A percentile compares a stretch with the other conserved stretches of the same genome.
These are phyloP conservation scores for Sebastes oblongus DNA, from an alignment of 2,797 vertebrate genomes.

Conservation along the genomic window DNA sequence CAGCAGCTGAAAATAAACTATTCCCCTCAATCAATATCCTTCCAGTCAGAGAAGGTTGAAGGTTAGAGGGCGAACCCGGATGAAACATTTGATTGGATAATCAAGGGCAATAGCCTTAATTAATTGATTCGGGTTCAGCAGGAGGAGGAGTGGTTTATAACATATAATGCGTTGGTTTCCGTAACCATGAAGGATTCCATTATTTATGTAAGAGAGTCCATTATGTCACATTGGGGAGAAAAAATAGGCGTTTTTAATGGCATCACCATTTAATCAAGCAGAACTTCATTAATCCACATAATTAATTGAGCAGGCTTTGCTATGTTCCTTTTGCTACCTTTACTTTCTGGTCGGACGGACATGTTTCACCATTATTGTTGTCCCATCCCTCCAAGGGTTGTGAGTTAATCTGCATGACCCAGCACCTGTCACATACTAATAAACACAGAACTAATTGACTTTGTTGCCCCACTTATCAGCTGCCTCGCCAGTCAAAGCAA, in stretches of 20 bases:
- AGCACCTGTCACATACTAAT: conserved; percentile 87
- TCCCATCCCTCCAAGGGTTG: conserved; percentile 84
- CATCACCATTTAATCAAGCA: conserved; percentile 85
- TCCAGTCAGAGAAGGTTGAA: conserved; percentile 69
- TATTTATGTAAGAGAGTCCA: conserved; percentile 82
- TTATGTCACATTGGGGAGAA: conserved; percentile 74
- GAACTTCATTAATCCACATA: conserved; percentile 86
- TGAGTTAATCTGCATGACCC: conserved; percentile 86
- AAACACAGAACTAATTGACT: conserved; percentile 87
- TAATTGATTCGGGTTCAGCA: conserved; percentile 71
- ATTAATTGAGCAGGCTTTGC: conserved; percentile 86
- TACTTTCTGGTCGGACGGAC: conserved; percentile 85
- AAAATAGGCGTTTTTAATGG: conserved; percentile 79
- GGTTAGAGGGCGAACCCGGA: conserved; percentile 76
- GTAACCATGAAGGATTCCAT: conserved; percentile 81
- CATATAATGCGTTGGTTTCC: conserved; percentile 73
- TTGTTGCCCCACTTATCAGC: conserved; percentile 76
- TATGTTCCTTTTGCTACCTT: conserved; percentile 84
- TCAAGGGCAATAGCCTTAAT: conserved; percentile 80
- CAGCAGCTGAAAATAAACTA: conserved; percentile 60
- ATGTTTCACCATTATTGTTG: conserved; percentile 84
- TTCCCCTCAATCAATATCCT: conserved; percentile 71
- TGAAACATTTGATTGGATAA: conserved; percentile 73
- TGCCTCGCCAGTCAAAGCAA: conserved; percentile 65
- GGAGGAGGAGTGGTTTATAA: conserved; percentile 71